Conservation (phyloP, 2,888 invertebrate genomes). For the Archips xylosteana region DNA sequence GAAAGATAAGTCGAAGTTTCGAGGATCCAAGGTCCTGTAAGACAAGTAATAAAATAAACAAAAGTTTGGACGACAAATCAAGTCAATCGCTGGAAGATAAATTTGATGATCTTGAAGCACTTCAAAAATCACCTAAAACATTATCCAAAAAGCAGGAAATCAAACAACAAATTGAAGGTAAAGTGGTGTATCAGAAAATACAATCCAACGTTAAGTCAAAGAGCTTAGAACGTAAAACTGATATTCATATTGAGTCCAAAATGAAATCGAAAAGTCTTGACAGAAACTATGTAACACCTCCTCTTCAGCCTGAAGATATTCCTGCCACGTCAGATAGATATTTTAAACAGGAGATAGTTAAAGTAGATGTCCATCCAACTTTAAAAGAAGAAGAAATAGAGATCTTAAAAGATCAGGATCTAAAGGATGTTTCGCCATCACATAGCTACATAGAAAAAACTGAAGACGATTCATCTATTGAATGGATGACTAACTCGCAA, state of each 20-base stretch:
- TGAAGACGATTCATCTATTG: slow-evolving; percentile 80
- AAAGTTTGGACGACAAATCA: slow-evolving; percentile 87
- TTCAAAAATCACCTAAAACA: slow-evolving; percentile 86
- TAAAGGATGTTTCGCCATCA: slow-evolving; percentile 68
- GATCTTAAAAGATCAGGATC: slow-evolving; percentile 52
- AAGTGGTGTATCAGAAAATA: slow-evolving; percentile 86
- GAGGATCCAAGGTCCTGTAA: slow-evolving; percentile 86
- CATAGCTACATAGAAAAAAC: slow-evolving; percentile 76
- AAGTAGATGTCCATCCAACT: slow-evolving; percentile 79
- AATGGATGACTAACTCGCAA: slow-evolving; percentile 79
- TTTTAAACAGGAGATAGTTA: slow-evolving; percentile 79
- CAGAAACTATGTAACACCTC: slow-evolving; percentile 85
- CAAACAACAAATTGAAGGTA: slow-evolving; percentile 87
- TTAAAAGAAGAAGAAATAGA: slow-evolving; percentile 57
- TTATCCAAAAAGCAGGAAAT: slow-evolving; percentile 86
- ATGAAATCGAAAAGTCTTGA: slow-evolving; percentile 89
- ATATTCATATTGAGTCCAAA: slow-evolving; percentile 85
- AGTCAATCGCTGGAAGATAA: slow-evolving; percentile 87
- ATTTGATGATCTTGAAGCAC: slow-evolving; percentile 83
- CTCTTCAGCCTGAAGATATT: slow-evolving; percentile 54
- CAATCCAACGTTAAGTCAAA: slow-evolving; percentile 86
- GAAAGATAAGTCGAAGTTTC: slow-evolving; percentile 87
- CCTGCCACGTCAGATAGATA: slow-evolving; percentile 74
- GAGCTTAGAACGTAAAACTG: slow-evolving; percentile 88
- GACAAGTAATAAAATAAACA: slow-evolving; percentile 84